Evolutionary conservation across 2,888 invertebrate genomes (phyloP).

Genomic region (Crossocerus cetratus): DNA sequence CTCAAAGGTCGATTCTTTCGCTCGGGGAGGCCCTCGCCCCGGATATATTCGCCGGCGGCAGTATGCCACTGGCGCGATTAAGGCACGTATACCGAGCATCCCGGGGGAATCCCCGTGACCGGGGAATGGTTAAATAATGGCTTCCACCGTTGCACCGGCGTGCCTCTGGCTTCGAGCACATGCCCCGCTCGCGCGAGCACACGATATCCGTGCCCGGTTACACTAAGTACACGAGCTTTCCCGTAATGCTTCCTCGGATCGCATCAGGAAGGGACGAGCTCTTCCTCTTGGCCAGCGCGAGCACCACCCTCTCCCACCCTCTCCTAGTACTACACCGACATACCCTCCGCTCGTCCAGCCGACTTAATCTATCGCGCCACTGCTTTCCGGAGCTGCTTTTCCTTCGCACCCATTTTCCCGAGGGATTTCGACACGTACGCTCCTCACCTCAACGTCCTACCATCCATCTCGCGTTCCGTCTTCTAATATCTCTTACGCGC

Average conservation of each 20-base stretch:
- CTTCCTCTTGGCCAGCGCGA: slow-evolving; percentile 14
- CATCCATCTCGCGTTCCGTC: too few relatives aligned
- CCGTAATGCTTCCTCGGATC: slow-evolving; percentile 24
- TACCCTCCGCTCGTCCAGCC: neutral
- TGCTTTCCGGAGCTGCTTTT: too few relatives aligned
- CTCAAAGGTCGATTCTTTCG: slow-evolving; percentile 55
- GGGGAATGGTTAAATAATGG: slow-evolving; percentile 71
- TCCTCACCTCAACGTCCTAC: too few relatives aligned
- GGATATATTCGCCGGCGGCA: slow-evolving; percentile 31
- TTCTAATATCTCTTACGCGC: too few relatives aligned
- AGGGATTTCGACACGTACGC: too few relatives aligned
- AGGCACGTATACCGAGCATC: slow-evolving; percentile 67
- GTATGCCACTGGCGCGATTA: slow-evolving; percentile 63
- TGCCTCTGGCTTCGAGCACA: slow-evolving; percentile 31
- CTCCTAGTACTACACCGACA: neutral
- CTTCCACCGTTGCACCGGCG: slow-evolving; percentile 41
- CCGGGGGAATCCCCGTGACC: slow-evolving; percentile 67
- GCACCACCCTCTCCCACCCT: neutral
- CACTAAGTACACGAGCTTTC: slow-evolving; percentile 46
- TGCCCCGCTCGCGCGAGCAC: slow-evolving; percentile 19
- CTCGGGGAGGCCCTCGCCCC: slow-evolving; percentile 11
- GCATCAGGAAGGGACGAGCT: slow-evolving; percentile 32
- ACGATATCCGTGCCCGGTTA: slow-evolving; percentile 22
- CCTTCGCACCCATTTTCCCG: too few relatives aligned
- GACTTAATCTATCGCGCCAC: neutral